phyloP scores from a whole-genome alignment of 2,113 vertebrate genomes.

The Ameiurus melas region DNA sequence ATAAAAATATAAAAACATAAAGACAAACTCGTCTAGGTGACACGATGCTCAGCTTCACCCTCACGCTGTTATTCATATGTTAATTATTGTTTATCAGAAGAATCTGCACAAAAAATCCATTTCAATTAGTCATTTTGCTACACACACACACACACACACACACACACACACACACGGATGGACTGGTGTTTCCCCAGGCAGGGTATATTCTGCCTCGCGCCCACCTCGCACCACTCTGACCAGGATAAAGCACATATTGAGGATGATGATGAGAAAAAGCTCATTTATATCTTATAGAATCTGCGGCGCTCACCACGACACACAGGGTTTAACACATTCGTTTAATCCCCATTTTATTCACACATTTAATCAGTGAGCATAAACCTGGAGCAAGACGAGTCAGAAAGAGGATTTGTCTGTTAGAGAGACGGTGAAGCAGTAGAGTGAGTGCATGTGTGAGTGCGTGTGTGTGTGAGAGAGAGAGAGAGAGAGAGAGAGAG shows the following conservation, averaged over 20 bases:
- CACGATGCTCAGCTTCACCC: neutral
- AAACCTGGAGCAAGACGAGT: neutral
- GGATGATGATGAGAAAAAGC: neutral
- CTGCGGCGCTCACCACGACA: no score
- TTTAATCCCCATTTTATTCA: no score
- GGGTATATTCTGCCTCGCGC: neutral
- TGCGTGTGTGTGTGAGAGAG: no score
- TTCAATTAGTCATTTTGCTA: neutral
- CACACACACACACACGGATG: neutral
- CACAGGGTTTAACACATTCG: no score
- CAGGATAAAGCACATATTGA: neutral
- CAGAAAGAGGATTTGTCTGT: neutral
- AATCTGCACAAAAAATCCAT: neutral
- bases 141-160: neutral
- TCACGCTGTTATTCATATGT: neutral
- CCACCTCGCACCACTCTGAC: no score
- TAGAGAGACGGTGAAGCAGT: neutral
- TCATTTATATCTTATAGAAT: neutral
- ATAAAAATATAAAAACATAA: neutral
- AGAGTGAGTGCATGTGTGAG: neutral
- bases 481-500: no score
- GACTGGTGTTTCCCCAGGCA: neutral
- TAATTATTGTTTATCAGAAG: neutral
- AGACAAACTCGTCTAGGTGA: neutral
- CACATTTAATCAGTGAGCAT: neutral